A percentile compares a stretch with the other conserved stretches of the same genome.
phyloP scores from a whole-genome alignment of 2,888 invertebrate genomes.

The Rotaria socialis region DNA sequence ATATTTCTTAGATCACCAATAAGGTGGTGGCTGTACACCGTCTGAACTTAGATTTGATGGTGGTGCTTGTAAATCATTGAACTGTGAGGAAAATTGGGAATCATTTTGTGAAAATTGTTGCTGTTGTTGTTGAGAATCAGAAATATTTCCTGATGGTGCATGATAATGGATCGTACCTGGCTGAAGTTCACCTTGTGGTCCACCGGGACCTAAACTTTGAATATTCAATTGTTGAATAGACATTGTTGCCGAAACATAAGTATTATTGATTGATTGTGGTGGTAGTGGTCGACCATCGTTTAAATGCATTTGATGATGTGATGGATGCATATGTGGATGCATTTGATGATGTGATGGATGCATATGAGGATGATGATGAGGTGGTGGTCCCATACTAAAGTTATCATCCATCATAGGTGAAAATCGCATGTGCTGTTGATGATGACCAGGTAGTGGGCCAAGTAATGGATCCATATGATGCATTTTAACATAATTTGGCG shows the following conservation, averaged over 20 bases:
- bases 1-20: not conserved
- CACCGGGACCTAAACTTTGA: constrained; percentile 55
- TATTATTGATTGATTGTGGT: constrained; percentile 61
- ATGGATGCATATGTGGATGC: constrained; percentile 35
- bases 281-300: not conserved
- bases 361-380: constrained; percentile 43
- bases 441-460: constrained; percentile 47
- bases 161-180: constrained; percentile 14
- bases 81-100: not conserved
- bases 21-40: not conserved
- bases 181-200: not conserved
- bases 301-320: constrained; percentile 50
- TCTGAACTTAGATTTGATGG: not conserved
- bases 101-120: not conserved
- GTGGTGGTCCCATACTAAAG: constrained; percentile 40
- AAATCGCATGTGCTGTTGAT: constrained; percentile 47
- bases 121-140: not conserved
- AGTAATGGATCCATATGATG: constrained; percentile 29
- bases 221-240: constrained; percentile 63
- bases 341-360: constrained; percentile 39
- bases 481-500: not conserved
- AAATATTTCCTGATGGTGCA: not conserved
- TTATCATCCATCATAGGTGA: constrained; percentile 38
- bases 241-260: constrained; percentile 62
- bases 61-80: constrained; percentile 20